A percentile compares a stretch with the other conserved stretches of the same genome.
Conservation (phyloP, 2,797 vertebrate genomes). For the Tangara arthus region DNA sequence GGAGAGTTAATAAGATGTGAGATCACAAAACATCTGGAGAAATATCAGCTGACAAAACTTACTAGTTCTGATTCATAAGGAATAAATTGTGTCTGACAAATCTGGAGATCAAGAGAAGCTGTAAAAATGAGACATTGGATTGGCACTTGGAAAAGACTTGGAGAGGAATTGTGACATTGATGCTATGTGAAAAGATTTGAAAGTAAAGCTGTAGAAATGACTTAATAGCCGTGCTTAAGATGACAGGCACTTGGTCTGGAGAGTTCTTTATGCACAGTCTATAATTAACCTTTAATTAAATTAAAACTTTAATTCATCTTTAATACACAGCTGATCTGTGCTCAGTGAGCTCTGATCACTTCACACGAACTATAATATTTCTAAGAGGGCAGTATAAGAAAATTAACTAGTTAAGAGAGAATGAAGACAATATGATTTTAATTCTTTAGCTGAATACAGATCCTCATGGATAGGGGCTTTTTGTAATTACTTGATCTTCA, state of each 20-base stretch:
- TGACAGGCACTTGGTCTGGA: not conserved
- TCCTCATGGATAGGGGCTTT: not conserved
- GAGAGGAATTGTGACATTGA: not conserved
- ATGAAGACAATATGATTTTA: not conserved
- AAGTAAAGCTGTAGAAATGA: not conserved
- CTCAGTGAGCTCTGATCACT: not conserved
- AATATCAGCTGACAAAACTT: conserved; percentile 62
- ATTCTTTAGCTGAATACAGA: not conserved
- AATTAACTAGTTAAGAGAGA: not conserved
- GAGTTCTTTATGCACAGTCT: not conserved
- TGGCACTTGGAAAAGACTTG: not conserved
- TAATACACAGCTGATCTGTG: not conserved
- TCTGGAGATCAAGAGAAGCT: conserved; percentile 31
- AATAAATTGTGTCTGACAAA: conserved; percentile 61
- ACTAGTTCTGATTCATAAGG: conserved; percentile 44
- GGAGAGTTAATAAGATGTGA: conserved; percentile 63
- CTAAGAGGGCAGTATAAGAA: not conserved
- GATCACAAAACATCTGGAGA: conserved; percentile 72
- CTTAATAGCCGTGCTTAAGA: not conserved
- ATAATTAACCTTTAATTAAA: conserved; percentile 33
- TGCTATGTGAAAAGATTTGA: not conserved
- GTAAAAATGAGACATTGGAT: not conserved
- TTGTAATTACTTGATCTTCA: not conserved
- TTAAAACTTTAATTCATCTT: conserved; percentile 18
- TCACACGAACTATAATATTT: not conserved